Percentiles rank a stretch among this genome's conserved stretches.
Evolutionary conservation across 2,888 invertebrate genomes (phyloP).

Genomic region (Rhogogaster chlorosoma): DNA sequence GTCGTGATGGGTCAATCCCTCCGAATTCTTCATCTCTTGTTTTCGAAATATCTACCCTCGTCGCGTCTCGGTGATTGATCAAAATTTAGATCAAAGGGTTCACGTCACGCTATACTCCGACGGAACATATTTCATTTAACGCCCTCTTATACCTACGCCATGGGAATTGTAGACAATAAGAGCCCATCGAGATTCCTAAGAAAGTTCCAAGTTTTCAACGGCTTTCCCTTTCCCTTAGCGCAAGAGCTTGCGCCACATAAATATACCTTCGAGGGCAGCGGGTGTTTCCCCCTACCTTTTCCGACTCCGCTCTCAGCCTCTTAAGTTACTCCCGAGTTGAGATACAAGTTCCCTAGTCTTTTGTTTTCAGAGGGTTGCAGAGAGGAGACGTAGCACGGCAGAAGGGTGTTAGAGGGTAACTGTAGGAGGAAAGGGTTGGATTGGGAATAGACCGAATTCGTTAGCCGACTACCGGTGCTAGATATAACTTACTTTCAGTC

Average conservation of each 20-base stretch:
- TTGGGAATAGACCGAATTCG: constrained; percentile 63
- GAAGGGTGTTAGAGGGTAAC: neutral
- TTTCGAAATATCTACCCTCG: neutral
- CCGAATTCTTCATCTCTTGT: neutral
- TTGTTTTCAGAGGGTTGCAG: constrained; percentile 44
- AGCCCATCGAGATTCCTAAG: constrained; percentile 2
- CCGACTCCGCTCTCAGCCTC: constrained; percentile 53
- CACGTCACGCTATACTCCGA: neutral
- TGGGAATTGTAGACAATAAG: constrained; percentile 17
- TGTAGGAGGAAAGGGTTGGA: constrained; percentile 34
- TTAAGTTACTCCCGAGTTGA: constrained; percentile 63
- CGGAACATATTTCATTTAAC: constrained; percentile 12
- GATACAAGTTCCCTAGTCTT: constrained; percentile 53
- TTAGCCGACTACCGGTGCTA: constrained; percentile 55
- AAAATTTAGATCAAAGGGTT: neutral
- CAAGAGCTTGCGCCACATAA: constrained; percentile 62
- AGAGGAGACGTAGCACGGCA: neutral
- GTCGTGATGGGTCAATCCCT: neutral
- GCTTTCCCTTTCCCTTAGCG: constrained; percentile 61
- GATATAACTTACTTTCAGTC: constrained; percentile 41
- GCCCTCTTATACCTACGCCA: neutral
- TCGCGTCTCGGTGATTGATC: too few species aligned
- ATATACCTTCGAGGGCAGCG: constrained; percentile 67
- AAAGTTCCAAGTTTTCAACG: constrained; percentile 75
- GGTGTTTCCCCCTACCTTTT: neutral